Conservation (phyloP, 2,113 vertebrate genomes). For the Pitta sordida region DNA sequence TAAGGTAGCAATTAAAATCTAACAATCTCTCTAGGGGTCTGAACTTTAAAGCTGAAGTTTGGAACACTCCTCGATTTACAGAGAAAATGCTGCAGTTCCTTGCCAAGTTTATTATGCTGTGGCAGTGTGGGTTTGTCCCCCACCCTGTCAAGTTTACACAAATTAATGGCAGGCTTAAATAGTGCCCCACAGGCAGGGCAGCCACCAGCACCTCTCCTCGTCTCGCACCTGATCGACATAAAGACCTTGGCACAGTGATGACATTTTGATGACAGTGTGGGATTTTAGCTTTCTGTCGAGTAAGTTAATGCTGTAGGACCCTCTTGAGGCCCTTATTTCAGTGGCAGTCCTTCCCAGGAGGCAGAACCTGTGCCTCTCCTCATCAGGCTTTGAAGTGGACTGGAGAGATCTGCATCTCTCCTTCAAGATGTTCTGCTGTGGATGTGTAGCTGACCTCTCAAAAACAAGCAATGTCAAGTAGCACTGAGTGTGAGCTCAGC, state of each 20-base stretch:
- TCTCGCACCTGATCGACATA: rapidly evolving
- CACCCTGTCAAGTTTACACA: not conserved
- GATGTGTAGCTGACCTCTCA: not conserved
- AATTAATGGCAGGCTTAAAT: not conserved
- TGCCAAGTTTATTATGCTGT: not conserved
- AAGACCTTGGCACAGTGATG: rapidly evolving
- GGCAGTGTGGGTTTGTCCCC: not conserved
- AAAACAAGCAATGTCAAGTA: not conserved
- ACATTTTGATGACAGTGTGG: not conserved
- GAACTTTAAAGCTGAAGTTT: constrained; percentile 36
- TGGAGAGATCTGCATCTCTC: not conserved
- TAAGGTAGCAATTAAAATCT: constrained; percentile 30
- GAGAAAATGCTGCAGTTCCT: not conserved
- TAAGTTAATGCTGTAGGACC: not conserved
- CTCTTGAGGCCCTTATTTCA: not conserved
- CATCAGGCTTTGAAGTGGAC: not conserved
- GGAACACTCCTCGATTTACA: not conserved
- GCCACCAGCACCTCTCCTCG: not conserved
- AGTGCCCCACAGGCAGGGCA: not conserved
- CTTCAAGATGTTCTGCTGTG: not conserved
- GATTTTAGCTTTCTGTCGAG: not conserved
- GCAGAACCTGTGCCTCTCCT: not conserved
- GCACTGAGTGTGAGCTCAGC: rapidly evolving
- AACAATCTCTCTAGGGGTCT: not conserved
- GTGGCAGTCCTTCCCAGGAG: not conserved